A percentile compares a stretch with the other conserved stretches of the same genome.
Evolutionary conservation across 2,113 vertebrate genomes (phyloP).

Genomic region (Cyanistes caeruleus): DNA sequence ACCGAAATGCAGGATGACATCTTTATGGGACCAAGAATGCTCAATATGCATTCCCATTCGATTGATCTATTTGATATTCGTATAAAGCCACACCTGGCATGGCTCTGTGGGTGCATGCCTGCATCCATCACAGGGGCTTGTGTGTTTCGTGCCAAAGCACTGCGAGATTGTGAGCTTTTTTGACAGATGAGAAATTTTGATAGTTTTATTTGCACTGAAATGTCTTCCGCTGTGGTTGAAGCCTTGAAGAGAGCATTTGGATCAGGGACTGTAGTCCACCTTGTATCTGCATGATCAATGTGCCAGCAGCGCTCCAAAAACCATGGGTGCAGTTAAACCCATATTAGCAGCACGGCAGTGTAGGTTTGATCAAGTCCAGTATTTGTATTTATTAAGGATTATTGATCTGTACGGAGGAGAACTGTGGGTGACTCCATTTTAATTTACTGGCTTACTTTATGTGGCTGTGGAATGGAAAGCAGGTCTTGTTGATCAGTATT

Average conservation of each 20-base stretch:
- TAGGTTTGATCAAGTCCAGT: neutral
- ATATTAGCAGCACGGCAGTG: rapidly evolving
- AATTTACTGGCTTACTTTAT: neutral
- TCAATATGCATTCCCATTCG: neutral
- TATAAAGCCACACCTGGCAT: slow-evolving; percentile 22
- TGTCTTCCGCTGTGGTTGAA: neutral
- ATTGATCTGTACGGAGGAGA: neutral
- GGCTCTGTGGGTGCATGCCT: neutral
- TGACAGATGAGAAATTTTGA: neutral
- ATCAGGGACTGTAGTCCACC: neutral
- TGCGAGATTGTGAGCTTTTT: neutral
- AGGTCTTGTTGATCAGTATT: neutral
- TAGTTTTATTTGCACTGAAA: neutral
- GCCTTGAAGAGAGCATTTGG: neutral
- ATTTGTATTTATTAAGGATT: neutral
- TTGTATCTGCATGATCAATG: neutral
- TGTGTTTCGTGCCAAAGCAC: neutral
- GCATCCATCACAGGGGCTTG: neutral
- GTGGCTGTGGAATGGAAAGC: neutral
- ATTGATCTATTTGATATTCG: neutral
- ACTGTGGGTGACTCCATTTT: slow-evolving; percentile 30
- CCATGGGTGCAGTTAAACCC: neutral
- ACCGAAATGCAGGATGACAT: neutral
- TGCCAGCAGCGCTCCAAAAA: neutral
- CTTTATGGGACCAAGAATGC: neutral